Evolutionary conservation across 1,140 invertebrate species (phyloP).

Genomic region (Callitettix versicolor): DNA sequence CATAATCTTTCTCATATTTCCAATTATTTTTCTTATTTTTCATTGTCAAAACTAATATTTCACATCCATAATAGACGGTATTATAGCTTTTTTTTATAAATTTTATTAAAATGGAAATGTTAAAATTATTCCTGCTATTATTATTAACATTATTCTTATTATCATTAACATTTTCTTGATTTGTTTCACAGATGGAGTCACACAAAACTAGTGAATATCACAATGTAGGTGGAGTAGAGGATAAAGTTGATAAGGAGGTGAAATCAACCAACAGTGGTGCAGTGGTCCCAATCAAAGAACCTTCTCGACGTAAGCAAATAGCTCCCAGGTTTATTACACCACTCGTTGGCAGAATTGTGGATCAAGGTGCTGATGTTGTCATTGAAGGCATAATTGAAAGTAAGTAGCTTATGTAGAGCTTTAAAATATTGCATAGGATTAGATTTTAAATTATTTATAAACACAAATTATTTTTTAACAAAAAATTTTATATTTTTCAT

Average conservation of each 20-base stretch:
- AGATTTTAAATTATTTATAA: not conserved
- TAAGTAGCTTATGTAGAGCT: too few relatives aligned
- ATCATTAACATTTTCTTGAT: not conserved
- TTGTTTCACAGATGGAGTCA: slow-evolving; percentile 23
- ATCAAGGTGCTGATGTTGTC: slow-evolving; percentile 56
- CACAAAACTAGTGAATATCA: slow-evolving; percentile 27
- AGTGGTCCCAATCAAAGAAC: not conserved
- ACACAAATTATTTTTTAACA: not conserved
- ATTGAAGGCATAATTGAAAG: slow-evolving; percentile 66
- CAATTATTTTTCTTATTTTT: too few relatives aligned
- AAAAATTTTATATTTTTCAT: too few relatives aligned
- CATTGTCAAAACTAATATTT: too few relatives aligned
- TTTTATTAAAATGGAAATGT: too few relatives aligned
- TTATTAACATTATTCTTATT: too few relatives aligned
- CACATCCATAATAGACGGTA: too few relatives aligned
- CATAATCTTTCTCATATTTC: too few relatives aligned
- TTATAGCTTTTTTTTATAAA: too few relatives aligned
- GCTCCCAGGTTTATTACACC: slow-evolving; percentile 58
- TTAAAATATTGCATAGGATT: not conserved
- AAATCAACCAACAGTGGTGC: not conserved
- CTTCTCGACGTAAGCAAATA: slow-evolving; percentile 36
- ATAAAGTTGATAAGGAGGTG: slow-evolving; percentile 11
- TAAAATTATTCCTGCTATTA: too few relatives aligned
- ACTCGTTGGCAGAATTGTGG: slow-evolving; percentile 60
- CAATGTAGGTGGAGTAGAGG: slow-evolving; percentile 24